phyloP scores from a whole-genome alignment of 2,113 vertebrate species.

The Maccullochella peelii region DNA sequence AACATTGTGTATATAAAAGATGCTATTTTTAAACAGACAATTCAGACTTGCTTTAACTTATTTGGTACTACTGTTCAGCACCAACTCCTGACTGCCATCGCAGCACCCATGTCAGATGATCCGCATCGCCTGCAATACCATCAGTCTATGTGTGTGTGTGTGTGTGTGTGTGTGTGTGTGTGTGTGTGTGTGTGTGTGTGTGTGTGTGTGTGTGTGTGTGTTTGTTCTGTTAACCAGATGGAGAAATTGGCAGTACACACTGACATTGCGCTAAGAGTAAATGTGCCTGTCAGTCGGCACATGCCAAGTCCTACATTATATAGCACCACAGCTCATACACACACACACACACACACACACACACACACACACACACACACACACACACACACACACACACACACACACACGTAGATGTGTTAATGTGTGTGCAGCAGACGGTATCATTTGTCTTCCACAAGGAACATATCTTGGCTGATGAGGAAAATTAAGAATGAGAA shows the following conservation, averaged over 20 bases:
- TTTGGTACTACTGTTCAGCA: conserved; percentile 7
- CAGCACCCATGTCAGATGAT: conserved; percentile 21
- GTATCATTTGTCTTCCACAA: background rate
- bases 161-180: conserved; percentile 16
- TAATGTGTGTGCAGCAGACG: background rate
- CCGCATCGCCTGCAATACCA: conserved; percentile 6
- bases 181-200: background rate
- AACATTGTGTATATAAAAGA: background rate
- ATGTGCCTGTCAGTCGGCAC: conserved; percentile 26
- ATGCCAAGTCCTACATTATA: conserved; percentile 38
- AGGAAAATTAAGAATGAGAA: conserved; percentile 9
- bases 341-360: background rate
- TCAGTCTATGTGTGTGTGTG: conserved; percentile 20
- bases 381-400: background rate
- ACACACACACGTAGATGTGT: background rate
- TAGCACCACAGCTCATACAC: background rate
- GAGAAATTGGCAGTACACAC: conserved; percentile 49
- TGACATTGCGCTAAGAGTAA: conserved; percentile 29
- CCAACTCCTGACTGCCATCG: background rate
- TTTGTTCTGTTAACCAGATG: conserved; percentile 49
- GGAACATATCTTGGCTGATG: conserved; percentile 13
- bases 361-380: background rate
- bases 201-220: conserved; percentile 7
- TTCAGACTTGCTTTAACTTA: background rate
- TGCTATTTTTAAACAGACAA: background rate